A percentile compares a stretch with the other conserved stretches of the same genome.
These are phyloP conservation scores for Tragelaphus strepsiceros DNA, from an alignment of 2,113 vertebrate species.

Conservation along the genomic window DNA sequence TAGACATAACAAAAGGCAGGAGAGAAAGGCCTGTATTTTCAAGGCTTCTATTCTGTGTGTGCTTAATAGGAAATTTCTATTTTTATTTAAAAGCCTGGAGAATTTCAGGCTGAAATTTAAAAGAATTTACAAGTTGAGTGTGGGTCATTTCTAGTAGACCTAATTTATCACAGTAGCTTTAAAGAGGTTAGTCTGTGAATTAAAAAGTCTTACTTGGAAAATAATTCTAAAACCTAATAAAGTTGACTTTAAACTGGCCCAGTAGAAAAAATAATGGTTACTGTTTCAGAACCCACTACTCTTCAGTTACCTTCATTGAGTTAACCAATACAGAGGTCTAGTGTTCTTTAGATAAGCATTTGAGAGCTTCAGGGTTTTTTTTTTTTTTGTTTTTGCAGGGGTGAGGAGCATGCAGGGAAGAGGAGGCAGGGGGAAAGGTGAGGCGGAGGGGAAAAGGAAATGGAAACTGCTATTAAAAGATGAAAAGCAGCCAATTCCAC, in stretches of 20 bases:
- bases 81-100: background rate
- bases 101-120: constrained; percentile 23
- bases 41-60: background rate
- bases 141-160: background rate
- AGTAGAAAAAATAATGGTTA: background rate
- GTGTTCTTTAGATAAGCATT: background rate
- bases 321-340: background rate
- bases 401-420: background rate
- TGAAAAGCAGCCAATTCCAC: background rate
- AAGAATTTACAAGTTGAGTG: constrained; percentile 3
- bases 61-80: background rate
- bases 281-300: background rate
- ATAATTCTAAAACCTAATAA: constrained; percentile 29
- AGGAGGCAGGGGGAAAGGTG: background rate
- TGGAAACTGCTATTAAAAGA: background rate
- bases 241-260: background rate
- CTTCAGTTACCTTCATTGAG: background rate
- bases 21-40: background rate
- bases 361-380: background rate
- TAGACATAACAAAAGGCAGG: background rate
- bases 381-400: background rate
- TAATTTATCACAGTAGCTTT: constrained; percentile 9
- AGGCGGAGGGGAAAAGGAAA: background rate
- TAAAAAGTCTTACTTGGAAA: background rate
- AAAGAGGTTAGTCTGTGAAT: background rate